Base-by-base conservation (phyloP, 1,140 invertebrate genomes). In the Bombus superbus region DNA sequence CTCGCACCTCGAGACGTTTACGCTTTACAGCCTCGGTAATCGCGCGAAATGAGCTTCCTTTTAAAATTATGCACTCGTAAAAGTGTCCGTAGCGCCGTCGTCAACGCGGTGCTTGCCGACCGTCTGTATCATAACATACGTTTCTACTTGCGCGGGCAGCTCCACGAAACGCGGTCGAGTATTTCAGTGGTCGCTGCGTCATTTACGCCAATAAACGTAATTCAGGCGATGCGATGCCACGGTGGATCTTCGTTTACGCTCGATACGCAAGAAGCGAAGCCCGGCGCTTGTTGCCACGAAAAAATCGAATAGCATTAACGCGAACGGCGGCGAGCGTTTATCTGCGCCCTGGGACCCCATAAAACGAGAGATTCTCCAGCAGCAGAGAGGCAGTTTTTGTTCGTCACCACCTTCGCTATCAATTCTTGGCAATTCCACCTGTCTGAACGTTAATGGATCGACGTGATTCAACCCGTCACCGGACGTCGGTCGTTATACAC, bases 341-440 rank as follows among this genome's bases (percentile, higher is more conserved):
- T 86, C 87, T 79, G 78, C 81, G 71, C 40, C 47, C 57, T 47
- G 80, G 68, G 62, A 81, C 71, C 59, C 69, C 82, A 82, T 89
- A 86, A 89, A 89, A 88, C 68, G 38, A 78, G 72, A 88, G 68
- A 68, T 84, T 68, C 59, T 32, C 22, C 82, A 40, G 77, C 79
- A 53, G 47, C 72, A 57, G 47, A 47, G 44, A 28, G 64, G 64
- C 74, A 40, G 74, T 86, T 89, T 89, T 89, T 89, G 47, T 82
- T 32, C 90, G 86, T 87, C 87, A 87, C 78, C 86, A 81, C 81
- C 59, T 66, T 28, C 32, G 59, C 79, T 79, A 86, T 80, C 85
- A 87, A 89, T 87, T 81, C 68, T n/a, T 64, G 71, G 82, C 88
- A 89, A 90, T 90, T 89, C 75, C 81, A 84, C 64, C 71, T 84